Evolutionary conservation across 2,113 vertebrate genomes (phyloP), one percentile per base, ranked within the genome.

Genomic region (Crotophaga sulcirostris): DNA sequence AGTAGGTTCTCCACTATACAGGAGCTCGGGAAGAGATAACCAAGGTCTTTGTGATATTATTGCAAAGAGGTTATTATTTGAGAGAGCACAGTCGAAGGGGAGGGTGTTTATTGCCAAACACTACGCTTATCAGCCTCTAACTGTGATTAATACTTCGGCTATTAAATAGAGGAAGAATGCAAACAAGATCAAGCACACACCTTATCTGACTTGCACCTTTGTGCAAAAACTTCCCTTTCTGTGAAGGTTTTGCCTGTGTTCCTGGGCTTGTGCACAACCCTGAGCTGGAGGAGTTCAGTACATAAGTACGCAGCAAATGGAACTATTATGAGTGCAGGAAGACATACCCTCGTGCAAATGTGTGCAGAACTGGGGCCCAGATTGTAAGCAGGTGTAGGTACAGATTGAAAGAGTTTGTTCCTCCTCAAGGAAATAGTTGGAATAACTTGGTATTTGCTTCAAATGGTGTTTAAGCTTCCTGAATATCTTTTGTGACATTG

Each of bases 1-100:
- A 34, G 83, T 51, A 68, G 69, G 26, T 89, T 89, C 51, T 84
- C 17, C 16, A 7, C 34, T 63, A 73, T 77, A 23, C 25, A 23
- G 47, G 49, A 90, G 25, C 86, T 86, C 42, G 33, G 29, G 83
- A 34, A 63, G 68, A 94, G 90, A 81, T 86, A 93, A 77, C 75
- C 40, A 3, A 86, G 31, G 56, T 79, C 76, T 95, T 94, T 88
- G 83, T 87, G 94, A 45, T 84, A 29, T 44, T 93, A 58, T 38
- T 90, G 83, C 40, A 45, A 51, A 51, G 69, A 38, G 36, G 47
- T 86, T 29, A 69, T 66, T 91, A 54, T 69, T 75, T 74, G 62
- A 59, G 68, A 69, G 63, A 55, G 52, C 26, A 16, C 36, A 52
- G 44, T 40, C n/a, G 68, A 86, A 64, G 68, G 83, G 47, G 56